Evolutionary conservation across 2,888 invertebrate genomes (phyloP).

Genomic region (Tiphia femorata): DNA sequence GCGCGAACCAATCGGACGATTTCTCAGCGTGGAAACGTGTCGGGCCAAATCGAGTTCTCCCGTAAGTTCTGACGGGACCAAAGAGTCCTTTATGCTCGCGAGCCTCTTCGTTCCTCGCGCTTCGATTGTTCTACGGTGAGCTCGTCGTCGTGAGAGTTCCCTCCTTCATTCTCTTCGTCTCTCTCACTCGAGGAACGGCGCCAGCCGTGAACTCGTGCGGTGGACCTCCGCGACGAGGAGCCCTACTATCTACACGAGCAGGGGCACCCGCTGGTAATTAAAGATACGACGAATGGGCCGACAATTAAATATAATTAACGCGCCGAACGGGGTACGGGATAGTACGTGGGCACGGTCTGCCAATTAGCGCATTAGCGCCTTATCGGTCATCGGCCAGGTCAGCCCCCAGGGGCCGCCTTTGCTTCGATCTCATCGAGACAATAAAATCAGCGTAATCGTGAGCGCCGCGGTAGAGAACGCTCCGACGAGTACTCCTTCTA

Average conservation of each 20-base stretch:
- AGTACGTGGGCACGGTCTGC: constrained; percentile 36
- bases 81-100: too few relatives aligned
- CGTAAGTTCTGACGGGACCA: too few relatives aligned
- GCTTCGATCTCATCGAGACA: constrained; percentile 34
- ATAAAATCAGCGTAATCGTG: constrained; percentile 41
- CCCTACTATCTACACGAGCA: too few relatives aligned
- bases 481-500: too few relatives aligned
- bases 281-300: constrained; percentile 52
- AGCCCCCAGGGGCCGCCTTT: constrained; percentile 9
- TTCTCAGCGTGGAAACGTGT: too few relatives aligned
- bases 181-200: too few relatives aligned
- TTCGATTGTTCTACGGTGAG: neutral
- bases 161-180: too few relatives aligned
- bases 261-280: too few relatives aligned
- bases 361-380: constrained; percentile 57
- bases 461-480: neutral
- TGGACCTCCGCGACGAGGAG: too few relatives aligned
- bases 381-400: constrained; percentile 44
- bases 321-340: constrained; percentile 15
- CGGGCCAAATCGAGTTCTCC: neutral
- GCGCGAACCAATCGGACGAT: too few relatives aligned
- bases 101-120: too few relatives aligned
- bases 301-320: constrained; percentile 59
- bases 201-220: too few relatives aligned
- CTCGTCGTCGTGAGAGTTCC: constrained; percentile 19